A percentile compares a stretch with the other conserved stretches of the same genome.
Evolutionary conservation across 1,140 invertebrate genomes (phyloP).

Genomic region (Saccostrea cuccullata): DNA sequence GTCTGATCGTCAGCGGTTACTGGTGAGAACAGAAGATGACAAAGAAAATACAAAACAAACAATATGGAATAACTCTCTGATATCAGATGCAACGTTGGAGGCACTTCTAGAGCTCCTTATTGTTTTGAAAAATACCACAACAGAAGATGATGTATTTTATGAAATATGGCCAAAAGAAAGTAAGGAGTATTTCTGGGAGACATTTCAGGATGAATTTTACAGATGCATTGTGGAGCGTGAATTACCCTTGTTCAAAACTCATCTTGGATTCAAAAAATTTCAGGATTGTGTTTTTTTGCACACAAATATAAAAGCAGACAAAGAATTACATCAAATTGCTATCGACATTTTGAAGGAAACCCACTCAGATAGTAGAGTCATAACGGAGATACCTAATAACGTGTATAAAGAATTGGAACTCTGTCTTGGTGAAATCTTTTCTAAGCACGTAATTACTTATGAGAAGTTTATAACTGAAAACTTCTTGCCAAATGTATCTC

Average conservation of each 20-base stretch:
- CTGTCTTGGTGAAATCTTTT: background rate
- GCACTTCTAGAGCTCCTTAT: conserved; percentile 37
- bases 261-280: conserved; percentile 6
- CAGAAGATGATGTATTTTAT: background rate
- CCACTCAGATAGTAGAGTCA: background rate
- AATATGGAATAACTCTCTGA: conserved; percentile 45
- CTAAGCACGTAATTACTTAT: background rate
- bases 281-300: conserved; percentile 20
- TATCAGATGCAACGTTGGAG: conserved; percentile 47
- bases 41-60: conserved; percentile 40
- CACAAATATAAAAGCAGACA: background rate
- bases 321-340: background rate
- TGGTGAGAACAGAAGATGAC: conserved; percentile 48
- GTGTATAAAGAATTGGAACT: background rate
- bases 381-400: conserved; percentile 5
- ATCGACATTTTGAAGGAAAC: background rate
- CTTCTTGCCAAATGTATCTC: conserved; percentile 28
- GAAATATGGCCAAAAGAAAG: background rate
- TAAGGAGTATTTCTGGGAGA: background rate
- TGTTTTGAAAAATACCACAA: background rate
- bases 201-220: conserved; percentile 26
- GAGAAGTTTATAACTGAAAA: conserved; percentile 25
- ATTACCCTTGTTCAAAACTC: background rate
- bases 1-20: conserved; percentile 42
- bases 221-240: background rate